Evolutionary conservation across 2,888 invertebrate genomes (phyloP).

Genomic region (Lasius platythorax): DNA sequence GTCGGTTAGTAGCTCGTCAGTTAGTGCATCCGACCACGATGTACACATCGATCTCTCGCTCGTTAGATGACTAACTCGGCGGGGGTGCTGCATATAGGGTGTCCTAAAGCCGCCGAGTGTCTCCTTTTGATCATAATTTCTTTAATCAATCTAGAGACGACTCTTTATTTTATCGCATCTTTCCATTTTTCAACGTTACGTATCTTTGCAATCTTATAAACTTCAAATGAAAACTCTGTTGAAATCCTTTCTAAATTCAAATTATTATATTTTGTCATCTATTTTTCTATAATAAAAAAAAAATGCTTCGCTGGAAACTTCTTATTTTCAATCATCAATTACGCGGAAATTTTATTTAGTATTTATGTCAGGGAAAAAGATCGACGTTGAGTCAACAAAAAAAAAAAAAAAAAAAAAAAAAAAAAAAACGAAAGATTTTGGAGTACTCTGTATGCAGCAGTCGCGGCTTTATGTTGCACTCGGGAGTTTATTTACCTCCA

Average conservation of each 20-base stretch:
- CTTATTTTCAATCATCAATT: neutral
- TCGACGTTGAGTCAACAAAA: neutral
- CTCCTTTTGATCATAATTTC: no score
- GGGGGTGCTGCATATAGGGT: conserved; percentile 49
- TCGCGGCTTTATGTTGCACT: conserved; percentile 8
- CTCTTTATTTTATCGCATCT: neutral
- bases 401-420: neutral
- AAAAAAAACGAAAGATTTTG: neutral
- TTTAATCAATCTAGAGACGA: neutral
- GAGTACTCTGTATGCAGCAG: neutral
- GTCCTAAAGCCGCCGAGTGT: neutral
- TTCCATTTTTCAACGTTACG: neutral
- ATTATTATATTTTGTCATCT: neutral
- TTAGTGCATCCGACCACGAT: conserved; percentile 49
- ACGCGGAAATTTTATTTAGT: neutral
- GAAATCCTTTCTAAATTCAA: neutral
- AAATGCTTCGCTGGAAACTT: neutral
- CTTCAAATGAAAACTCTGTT: neutral
- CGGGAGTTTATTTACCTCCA: conserved; percentile 54
- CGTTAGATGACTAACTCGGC: conserved; percentile 57
- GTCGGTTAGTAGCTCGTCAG: conserved; percentile 31
- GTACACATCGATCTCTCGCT: conserved; percentile 50
- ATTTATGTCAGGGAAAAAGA: neutral
- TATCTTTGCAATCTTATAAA: neutral
- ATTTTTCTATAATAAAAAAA: neutral